phyloP scores from a whole-genome alignment of 2,113 vertebrate species.

The cattle (Bos taurus) region ARS-UCD2.0 NC_037338.1:43197001-43197500 shows the following conservation, averaged over 20 bases:
- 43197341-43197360: background rate
- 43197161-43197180: background rate
- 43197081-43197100: background rate
- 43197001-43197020: background rate
- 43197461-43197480: background rate
- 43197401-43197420: background rate
- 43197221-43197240: background rate
- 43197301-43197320: background rate
- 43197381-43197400: background rate
- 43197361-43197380: background rate
- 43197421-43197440: background rate
- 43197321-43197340: background rate
- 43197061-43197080: background rate
- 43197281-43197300: background rate
- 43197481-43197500: background rate
- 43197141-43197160: background rate
- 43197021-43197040: background rate
- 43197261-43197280: background rate
- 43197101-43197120: background rate
- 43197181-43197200: constrained; percentile 9
- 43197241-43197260: background rate
- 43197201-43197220: background rate
- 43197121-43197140: background rate
- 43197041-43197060: background rate
- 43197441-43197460: background rate